Evolutionary conservation across 2,113 vertebrate genomes (phyloP).

Genomic region (Anoplopoma fimbria): DNA sequence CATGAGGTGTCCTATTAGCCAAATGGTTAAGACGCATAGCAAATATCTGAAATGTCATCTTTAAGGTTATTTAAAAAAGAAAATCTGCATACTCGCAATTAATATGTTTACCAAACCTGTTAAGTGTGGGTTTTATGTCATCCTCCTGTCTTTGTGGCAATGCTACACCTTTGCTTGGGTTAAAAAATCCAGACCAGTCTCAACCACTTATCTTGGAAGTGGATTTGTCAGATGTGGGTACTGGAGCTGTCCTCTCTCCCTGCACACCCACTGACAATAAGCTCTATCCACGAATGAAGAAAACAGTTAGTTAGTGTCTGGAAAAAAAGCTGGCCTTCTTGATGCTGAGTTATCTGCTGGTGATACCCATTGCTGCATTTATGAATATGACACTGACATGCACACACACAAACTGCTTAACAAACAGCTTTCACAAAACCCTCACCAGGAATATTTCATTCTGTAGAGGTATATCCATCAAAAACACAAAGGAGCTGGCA

Average conservation of each 20-base stretch:
- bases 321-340: constrained; percentile 20
- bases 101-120: not conserved
- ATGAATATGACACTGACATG: not conserved
- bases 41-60: too few relatives aligned
- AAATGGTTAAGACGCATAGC: too few relatives aligned
- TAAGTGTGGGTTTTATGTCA: not conserved
- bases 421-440: constrained; percentile 19
- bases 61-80: too few relatives aligned
- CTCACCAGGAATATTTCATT: constrained; percentile 44
- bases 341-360: constrained; percentile 44
- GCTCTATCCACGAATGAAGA: not conserved
- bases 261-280: not conserved
- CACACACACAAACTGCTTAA: constrained; percentile 28
- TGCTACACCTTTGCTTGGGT: not conserved
- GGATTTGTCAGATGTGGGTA: not conserved
- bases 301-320: constrained; percentile 4
- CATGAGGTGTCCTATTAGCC: too few relatives aligned
- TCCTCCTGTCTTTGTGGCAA: not conserved
- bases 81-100: too few relatives aligned
- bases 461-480: constrained; percentile 37
- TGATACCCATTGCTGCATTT: constrained; percentile 4
- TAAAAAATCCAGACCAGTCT: not conserved
- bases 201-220: not conserved
- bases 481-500: constrained; percentile 29
- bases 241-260: not conserved